Evolutionary conservation across 2,888 invertebrate species (phyloP).

Genomic region (Drosophila cyrtoloma): DNA sequence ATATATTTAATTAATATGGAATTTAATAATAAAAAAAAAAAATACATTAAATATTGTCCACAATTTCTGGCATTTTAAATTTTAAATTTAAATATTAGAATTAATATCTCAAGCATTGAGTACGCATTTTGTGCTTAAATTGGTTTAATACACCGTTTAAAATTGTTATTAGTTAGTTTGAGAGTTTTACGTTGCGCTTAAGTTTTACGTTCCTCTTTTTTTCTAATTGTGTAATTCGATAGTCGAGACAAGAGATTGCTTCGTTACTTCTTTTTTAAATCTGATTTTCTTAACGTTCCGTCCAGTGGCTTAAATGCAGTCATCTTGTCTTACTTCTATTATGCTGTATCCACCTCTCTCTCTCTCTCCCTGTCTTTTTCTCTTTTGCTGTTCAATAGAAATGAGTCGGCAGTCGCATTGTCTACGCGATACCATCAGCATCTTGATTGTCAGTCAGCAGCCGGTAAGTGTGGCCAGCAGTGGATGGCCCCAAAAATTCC

Average conservation of each 20-base stretch:
- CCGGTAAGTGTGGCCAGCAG: slow-evolving; percentile 22
- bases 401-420: slow-evolving; percentile 32
- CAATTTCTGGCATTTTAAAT: fast-evolving
- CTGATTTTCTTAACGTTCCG: slow-evolving; percentile 14
- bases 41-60: not conserved
- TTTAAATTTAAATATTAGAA: not conserved
- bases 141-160: not conserved
- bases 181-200: not conserved
- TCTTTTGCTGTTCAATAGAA: slow-evolving; percentile 41
- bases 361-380: too few relatives aligned
- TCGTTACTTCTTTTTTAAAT: slow-evolving; percentile 3
- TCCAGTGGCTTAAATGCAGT: slow-evolving; percentile 25
- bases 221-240: not conserved
- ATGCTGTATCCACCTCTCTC: not conserved
- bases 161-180: not conserved
- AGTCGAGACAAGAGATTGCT: not conserved
- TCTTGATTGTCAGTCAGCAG: slow-evolving; percentile 50
- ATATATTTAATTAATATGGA: not conserved
- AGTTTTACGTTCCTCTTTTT: not conserved
- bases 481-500: slow-evolving; percentile 42
- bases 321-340: slow-evolving; percentile 19
- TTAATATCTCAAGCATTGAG: not conserved
- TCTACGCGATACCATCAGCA: slow-evolving; percentile 49
- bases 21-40: not conserved
- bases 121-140: not conserved